A percentile compares a stretch with the other conserved stretches of the same genome.
phyloP scores from a whole-genome alignment of 2,113 vertebrate genomes.

The Theristicus caerulescens region DNA sequence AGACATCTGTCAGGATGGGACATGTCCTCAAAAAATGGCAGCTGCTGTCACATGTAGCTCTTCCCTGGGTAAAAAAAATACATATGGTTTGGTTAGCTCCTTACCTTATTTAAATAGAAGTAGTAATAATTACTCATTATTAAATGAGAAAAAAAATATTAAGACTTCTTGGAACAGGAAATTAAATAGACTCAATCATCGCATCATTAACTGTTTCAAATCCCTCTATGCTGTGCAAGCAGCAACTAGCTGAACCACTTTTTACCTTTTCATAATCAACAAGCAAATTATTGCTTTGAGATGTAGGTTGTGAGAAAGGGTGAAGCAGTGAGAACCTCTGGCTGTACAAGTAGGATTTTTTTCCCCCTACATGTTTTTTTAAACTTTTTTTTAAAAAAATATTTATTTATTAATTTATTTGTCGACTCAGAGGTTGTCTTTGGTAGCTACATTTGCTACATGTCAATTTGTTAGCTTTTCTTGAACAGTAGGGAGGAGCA shows the following conservation, averaged over 20 bases:
- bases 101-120: background rate
- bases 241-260: background rate
- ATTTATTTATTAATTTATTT: background rate
- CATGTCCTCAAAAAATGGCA: conserved; percentile 76
- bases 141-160: background rate
- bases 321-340: background rate
- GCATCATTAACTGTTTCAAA: background rate
- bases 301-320: background rate
- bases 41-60: conserved; percentile 85
- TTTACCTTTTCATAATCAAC: background rate
- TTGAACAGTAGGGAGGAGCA: background rate
- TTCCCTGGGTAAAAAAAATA: conserved; percentile 69
- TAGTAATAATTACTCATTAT: background rate
- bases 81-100: background rate
- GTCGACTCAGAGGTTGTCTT: background rate
- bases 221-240: background rate
- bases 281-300: background rate
- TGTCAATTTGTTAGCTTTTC: background rate
- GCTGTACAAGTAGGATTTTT: background rate
- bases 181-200: background rate
- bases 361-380: background rate
- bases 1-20: conserved; percentile 79
- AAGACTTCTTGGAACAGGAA: background rate
- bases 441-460: background rate
- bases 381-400: background rate